These are phyloP conservation scores for Enteromius argenteus DNA, from an alignment of 2,797 vertebrate species.

Conservation along the genomic window DNA sequence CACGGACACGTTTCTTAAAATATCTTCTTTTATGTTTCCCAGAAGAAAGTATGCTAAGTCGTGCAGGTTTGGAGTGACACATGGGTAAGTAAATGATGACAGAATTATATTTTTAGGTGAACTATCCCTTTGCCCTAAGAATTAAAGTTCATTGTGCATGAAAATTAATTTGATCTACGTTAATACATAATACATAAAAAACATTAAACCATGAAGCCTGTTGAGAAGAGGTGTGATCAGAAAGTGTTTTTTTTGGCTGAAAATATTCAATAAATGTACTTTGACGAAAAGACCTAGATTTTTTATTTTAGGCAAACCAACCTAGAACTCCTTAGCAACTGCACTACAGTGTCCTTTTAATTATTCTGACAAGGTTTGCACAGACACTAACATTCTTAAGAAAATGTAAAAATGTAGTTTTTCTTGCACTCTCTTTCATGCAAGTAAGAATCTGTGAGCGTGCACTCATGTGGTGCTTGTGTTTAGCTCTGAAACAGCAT, in stretches of 20 bases:
- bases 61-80: not conserved
- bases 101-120: not conserved
- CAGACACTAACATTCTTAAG: not conserved
- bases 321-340: not conserved
- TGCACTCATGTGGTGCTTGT: not conserved
- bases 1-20: not conserved
- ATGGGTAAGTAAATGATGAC: not conserved
- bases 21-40: not conserved
- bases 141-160: not conserved
- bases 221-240: not conserved
- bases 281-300: not conserved
- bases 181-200: not conserved
- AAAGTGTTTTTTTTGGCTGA: not conserved
- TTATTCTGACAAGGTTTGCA: slow-evolving; percentile 19
- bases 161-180: not conserved
- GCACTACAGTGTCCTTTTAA: not conserved
- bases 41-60: not conserved
- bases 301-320: not conserved
- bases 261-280: not conserved
- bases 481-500: slow-evolving; percentile 20
- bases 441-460: not conserved
- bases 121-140: not conserved
- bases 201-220: not conserved
- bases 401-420: slow-evolving; percentile 5
- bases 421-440: not conserved